A percentile compares a stretch with the other conserved stretches of the same genome.
phyloP scores from a whole-genome alignment of 2,797 vertebrate species.

The Paramormyrops hopkinsi region DNA sequence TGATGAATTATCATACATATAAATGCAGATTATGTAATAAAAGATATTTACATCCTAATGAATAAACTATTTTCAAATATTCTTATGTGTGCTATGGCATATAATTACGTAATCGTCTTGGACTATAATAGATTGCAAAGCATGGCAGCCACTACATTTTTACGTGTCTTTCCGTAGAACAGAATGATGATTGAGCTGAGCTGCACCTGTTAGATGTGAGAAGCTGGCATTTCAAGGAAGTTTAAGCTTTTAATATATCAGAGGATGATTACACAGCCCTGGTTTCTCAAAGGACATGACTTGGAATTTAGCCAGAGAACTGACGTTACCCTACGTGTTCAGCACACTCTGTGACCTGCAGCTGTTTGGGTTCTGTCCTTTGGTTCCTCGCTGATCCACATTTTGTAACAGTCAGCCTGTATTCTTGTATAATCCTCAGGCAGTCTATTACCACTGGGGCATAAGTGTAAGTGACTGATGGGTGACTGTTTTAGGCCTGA shows the following conservation, averaged over 20 bases:
- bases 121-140: neutral
- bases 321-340: neutral
- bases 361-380: neutral
- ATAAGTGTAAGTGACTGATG: neutral
- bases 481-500: neutral
- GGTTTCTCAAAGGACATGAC: neutral
- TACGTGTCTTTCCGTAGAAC: neutral
- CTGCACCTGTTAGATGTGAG: neutral
- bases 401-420: neutral
- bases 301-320: neutral
- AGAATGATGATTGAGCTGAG: neutral
- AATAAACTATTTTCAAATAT: conserved; percentile 6
- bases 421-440: conserved; percentile 1
- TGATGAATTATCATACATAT: neutral
- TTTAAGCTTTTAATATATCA: conserved; percentile 2
- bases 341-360: neutral
- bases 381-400: neutral
- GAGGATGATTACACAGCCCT: neutral
- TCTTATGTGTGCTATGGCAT: neutral
- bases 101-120: neutral
- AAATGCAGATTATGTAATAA: neutral
- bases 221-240: neutral
- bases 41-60: neutral
- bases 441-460: neutral
- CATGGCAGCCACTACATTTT: neutral